Conservation (phyloP, 1,140 invertebrate genomes). For the Zaprionus inermis region DNA sequence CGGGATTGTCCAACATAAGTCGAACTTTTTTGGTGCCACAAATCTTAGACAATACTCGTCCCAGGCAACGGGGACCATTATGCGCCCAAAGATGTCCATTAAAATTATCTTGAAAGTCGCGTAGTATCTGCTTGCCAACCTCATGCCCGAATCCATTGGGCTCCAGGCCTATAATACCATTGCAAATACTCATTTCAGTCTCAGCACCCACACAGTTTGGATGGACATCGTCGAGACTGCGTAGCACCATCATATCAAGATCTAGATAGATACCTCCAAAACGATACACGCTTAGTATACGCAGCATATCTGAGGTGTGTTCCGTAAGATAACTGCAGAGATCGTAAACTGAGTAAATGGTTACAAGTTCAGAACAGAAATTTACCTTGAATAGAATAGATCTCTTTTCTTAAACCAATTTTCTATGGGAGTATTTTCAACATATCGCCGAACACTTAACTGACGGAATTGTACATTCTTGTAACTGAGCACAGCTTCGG, state of each 20-base stretch:
- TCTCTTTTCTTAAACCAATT: slow-evolving; percentile 85
- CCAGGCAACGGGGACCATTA: slow-evolving; percentile 90
- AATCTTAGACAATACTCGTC: slow-evolving; percentile 86
- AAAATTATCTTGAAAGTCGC: slow-evolving; percentile 86
- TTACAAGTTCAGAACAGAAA: not conserved
- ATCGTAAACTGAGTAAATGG: not conserved
- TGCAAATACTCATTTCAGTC: slow-evolving; percentile 86
- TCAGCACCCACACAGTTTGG: slow-evolving; percentile 88
- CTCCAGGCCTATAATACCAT: slow-evolving; percentile 88
- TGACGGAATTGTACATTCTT: slow-evolving; percentile 86
- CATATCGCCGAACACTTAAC: slow-evolving; percentile 86
- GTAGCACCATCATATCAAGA: slow-evolving; percentile 89
- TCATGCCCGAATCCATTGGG: slow-evolving; percentile 36
- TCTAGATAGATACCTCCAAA: slow-evolving; percentile 92
- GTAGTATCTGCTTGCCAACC: slow-evolving; percentile 86
- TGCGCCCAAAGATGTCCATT: slow-evolving; percentile 88
- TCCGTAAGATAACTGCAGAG: slow-evolving; percentile 18
- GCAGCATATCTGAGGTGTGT: slow-evolving; percentile 87
- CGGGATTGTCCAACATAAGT: slow-evolving; percentile 85
- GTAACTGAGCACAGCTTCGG: slow-evolving; percentile 85
- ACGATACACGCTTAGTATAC: slow-evolving; percentile 90
- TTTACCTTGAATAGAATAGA: slow-evolving; percentile 85
- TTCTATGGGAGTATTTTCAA: slow-evolving; percentile 87
- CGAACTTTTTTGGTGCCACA: slow-evolving; percentile 86
- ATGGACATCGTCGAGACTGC: slow-evolving; percentile 86